Evolutionary conservation across 2,888 invertebrate species (phyloP), one percentile per base, ranked within the genome.

Genomic region (Dicyrtoma fusca): DNA sequence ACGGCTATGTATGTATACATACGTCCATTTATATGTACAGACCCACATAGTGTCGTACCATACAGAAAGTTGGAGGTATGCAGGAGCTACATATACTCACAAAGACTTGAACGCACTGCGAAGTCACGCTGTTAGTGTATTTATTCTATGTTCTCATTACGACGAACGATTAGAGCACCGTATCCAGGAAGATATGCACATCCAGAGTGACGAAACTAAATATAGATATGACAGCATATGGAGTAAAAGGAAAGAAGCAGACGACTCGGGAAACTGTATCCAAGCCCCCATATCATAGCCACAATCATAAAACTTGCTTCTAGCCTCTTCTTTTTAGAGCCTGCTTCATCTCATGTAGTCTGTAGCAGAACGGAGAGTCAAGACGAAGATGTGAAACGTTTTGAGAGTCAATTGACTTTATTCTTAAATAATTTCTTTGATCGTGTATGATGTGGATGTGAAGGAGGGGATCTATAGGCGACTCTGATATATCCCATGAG

Each of bases 341-440:
- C 11, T 49, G n/a, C 19, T 49, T 49, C 49, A 49, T 6, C n/a
- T n/a, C n/a, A n/a, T n/a, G n/a, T n/a, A n/a, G n/a, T n/a, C n/a
- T n/a, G n/a, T n/a, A n/a, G 19, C 55, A 55, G 55, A n/a, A 55
- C 13, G 19, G 55, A 55, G 55, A 55, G 55, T 6, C n/a, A 19
- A 5, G 55, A 55, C 17, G 19, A 19, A 55, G 55, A 17, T 13
- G 19, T 14, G 1, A 19, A 17, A 19, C 19, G 55, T 17, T 4
- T 14, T 21, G 19, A 19, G 17, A 61, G 47, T 63, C 63, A 63
- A 63, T 63, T 63, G 63, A 19, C 63, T 45, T 63, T 63, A 63
- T 63, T 63, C 47, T 47, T 47, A 47, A 8, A 45, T 21, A 47
- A 63, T 63, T 63, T 63, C 45, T 47, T 63, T 47, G 63, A 63